Evolutionary conservation across 2,113 vertebrate genomes (phyloP).

Genomic region (Oreotrochilus melanogaster): DNA sequence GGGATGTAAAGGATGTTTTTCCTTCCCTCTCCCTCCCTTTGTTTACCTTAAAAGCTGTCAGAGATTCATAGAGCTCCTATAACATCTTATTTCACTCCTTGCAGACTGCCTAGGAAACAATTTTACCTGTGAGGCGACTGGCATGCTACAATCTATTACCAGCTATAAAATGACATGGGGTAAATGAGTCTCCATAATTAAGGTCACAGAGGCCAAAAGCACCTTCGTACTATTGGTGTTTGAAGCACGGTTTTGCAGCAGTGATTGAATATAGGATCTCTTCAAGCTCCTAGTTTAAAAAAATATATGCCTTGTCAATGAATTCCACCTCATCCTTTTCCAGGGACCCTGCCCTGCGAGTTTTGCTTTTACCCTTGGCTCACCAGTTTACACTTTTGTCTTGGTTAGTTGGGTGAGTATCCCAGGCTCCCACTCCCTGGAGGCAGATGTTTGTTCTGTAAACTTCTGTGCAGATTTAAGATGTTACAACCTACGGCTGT

Average conservation of each 20-base stretch:
- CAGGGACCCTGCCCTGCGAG: background rate
- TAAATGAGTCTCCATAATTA: background rate
- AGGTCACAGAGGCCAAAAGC: background rate
- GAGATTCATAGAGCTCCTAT: background rate
- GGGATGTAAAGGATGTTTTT: constrained; percentile 4
- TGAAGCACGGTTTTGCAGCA: background rate
- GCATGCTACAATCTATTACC: background rate
- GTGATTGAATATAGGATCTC: background rate
- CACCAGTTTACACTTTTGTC: background rate
- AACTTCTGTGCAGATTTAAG: background rate
- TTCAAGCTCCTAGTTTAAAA: background rate
- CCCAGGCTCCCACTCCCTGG: background rate
- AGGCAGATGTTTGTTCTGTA: background rate
- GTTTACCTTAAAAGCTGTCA: constrained; percentile 6
- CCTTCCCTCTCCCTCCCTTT: background rate
- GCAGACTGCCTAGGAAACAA: background rate
- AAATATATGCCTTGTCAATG: background rate
- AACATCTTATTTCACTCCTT: constrained; percentile 32
- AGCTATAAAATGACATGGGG: background rate
- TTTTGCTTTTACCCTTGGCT: background rate
- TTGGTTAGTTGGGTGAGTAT: background rate
- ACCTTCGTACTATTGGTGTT: background rate
- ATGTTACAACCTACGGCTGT: background rate
- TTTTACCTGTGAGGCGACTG: background rate
- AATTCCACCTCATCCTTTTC: background rate